Percentiles rank a stretch among this genome's conserved stretches.
These are phyloP conservation scores for Xiphophorus hellerii DNA, from an alignment of 2,113 vertebrate species.

Conservation along the genomic window DNA sequence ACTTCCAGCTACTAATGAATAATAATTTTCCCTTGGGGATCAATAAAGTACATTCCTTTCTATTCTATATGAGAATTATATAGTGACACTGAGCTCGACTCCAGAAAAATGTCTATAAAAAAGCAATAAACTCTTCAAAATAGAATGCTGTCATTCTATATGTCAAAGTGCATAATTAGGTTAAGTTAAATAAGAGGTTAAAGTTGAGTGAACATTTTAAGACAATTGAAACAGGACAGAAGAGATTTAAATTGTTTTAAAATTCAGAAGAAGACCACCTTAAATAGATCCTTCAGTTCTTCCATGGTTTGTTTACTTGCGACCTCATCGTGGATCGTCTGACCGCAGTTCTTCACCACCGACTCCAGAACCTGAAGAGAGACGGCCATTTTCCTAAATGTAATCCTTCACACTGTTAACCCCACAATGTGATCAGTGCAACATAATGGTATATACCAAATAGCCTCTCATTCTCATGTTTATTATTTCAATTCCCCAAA, in stretches of 20 bases:
- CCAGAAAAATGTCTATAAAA: no score
- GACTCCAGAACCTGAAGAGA: slow-evolving; percentile 93
- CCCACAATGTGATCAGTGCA: background rate
- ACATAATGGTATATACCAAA: background rate
- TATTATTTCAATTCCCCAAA: background rate
- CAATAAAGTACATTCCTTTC: no score
- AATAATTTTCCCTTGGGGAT: no score
- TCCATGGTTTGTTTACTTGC: slow-evolving; percentile 99
- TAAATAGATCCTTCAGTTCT: slow-evolving; percentile 95
- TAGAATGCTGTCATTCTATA: no score
- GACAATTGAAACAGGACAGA: background rate
- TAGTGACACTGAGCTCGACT: background rate
- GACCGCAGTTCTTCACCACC: slow-evolving; percentile 98
- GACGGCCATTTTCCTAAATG: background rate
- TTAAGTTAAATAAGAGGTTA: background rate
- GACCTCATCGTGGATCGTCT: slow-evolving; percentile 96
- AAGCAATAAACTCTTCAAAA: no score
- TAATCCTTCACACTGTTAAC: background rate
- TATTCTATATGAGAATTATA: background rate
- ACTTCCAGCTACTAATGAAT: background rate
- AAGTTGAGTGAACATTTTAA: background rate
- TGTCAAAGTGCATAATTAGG: no score
- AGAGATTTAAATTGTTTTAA: background rate
- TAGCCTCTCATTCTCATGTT: background rate
- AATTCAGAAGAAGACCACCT: slow-evolving; percentile 78